A percentile compares a stretch with the other conserved stretches of the same genome.
Evolutionary conservation across 2,113 vertebrate species (phyloP).

Genomic region (Bubo blakistoni): DNA sequence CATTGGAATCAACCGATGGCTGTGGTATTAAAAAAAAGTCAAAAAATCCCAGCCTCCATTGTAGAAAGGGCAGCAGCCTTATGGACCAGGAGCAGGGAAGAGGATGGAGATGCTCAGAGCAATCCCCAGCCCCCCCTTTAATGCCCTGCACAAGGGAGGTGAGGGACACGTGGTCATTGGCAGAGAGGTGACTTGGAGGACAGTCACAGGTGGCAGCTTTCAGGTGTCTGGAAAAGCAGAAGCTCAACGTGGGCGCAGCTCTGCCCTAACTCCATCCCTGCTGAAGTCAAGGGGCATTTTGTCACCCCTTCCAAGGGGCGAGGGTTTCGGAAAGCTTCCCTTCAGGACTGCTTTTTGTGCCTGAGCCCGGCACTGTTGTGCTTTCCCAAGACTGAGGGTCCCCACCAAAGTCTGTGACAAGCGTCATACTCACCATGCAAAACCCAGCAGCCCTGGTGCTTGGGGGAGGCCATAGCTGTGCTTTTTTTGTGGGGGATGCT

Average conservation of each 20-base stretch:
- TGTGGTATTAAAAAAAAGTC: not conserved
- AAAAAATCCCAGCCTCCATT: not conserved
- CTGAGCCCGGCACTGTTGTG: not conserved
- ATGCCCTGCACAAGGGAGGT: fast-evolving
- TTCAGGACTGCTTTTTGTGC: not conserved
- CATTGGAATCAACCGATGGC: not conserved
- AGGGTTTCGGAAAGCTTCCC: not conserved
- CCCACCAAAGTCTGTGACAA: not conserved
- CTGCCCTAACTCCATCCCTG: not conserved
- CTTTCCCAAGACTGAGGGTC: not conserved
- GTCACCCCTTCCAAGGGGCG: fast-evolving
- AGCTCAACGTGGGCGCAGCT: not conserved
- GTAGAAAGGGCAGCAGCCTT: not conserved
- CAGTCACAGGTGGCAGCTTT: not conserved
- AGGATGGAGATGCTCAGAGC: not conserved
- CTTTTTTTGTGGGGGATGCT: not conserved
- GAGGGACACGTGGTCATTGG: not conserved
- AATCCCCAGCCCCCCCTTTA: not conserved
- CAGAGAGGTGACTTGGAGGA: not conserved
- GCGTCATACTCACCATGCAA: fast-evolving
- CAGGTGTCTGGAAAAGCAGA: not conserved
- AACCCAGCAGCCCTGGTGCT: not conserved
- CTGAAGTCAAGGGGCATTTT: not conserved
- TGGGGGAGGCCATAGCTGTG: fast-evolving
- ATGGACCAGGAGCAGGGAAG: fast-evolving